A percentile compares a stretch with the other conserved stretches of the same genome.
These are phyloP conservation scores for Anguilla marmorata DNA, from an alignment of 2,797 vertebrate species.

Conservation along the genomic window DNA sequence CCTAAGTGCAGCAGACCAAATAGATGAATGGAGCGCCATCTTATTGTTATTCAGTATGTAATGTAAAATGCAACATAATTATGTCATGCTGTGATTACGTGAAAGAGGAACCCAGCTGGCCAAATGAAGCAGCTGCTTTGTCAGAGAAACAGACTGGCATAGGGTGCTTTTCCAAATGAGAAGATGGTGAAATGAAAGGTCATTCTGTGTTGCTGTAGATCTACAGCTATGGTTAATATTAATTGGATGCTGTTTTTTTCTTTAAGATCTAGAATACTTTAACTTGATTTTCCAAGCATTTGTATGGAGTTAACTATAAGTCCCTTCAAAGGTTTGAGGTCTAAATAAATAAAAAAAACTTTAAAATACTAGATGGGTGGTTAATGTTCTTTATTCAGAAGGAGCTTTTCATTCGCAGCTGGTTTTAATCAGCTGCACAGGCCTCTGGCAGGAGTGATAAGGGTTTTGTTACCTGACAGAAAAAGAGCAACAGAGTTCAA, in stretches of 20 bases:
- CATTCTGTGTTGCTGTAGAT: not conserved
- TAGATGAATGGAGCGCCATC: not conserved
- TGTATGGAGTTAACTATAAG: slow-evolving; percentile 20
- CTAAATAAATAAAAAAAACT: slow-evolving; percentile 20
- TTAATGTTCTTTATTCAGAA: slow-evolving; percentile 8
- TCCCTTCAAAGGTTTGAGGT: slow-evolving; percentile 19
- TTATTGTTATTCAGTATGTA: not conserved
- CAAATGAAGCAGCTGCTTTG: not conserved
- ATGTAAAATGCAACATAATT: not conserved
- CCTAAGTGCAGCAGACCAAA: not conserved
- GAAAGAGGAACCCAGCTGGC: not conserved
- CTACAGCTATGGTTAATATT: not conserved
- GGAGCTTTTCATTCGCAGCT: slow-evolving; percentile 23
- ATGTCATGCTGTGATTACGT: not conserved
- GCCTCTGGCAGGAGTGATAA: slow-evolving; percentile 33
- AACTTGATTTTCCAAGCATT: not conserved
- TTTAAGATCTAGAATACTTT: not conserved
- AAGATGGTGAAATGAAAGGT: not conserved
- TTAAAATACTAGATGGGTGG: not conserved
- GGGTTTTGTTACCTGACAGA: slow-evolving; percentile 37
- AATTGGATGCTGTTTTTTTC: not conserved
- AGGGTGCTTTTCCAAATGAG: not conserved
- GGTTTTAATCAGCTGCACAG: slow-evolving; percentile 40
- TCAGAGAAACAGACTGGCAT: not conserved
- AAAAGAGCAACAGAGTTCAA: slow-evolving; percentile 51